These are phyloP conservation scores for Chymomyza caudatula DNA, from an alignment of 2,888 invertebrate species.

Conservation along the genomic window DNA sequence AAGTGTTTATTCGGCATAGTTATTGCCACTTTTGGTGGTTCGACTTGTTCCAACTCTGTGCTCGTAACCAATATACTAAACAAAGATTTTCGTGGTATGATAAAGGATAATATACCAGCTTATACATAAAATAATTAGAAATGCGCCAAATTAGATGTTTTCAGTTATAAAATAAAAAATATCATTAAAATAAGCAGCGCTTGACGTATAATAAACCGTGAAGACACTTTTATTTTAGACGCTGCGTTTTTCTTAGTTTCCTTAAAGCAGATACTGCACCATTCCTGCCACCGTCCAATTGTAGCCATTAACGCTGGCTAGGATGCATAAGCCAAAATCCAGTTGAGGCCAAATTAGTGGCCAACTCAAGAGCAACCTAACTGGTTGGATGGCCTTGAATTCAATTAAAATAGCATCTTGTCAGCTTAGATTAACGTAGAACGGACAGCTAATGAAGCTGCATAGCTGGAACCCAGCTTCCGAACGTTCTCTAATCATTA, in stretches of 20 bases:
- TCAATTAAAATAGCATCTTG: slow-evolving; percentile 74
- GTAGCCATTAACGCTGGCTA: background rate
- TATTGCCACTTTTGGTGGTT: background rate
- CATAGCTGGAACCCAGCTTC: slow-evolving; percentile 8
- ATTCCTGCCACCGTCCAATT: background rate
- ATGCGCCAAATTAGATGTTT: too few relatives aligned
- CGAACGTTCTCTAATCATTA: background rate
- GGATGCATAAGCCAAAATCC: background rate
- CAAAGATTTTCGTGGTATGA: too few relatives aligned
- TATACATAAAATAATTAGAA: too few relatives aligned
- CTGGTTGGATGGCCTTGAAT: slow-evolving; percentile 55
- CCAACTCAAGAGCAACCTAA: slow-evolving; percentile 1
- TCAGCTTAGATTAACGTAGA: slow-evolving; percentile 25
- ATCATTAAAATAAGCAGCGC: too few relatives aligned
- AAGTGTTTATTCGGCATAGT: background rate
- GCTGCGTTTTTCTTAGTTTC: too few relatives aligned
- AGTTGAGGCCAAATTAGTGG: background rate
- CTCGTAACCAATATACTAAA: background rate
- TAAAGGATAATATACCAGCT: too few relatives aligned
- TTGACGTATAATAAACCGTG: too few relatives aligned
- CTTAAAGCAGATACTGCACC: background rate
- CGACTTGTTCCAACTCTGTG: background rate
- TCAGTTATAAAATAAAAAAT: too few relatives aligned
- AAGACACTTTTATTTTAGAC: too few relatives aligned
- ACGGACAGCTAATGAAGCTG: slow-evolving; percentile 40